These are phyloP conservation scores for Poeciliopsis turneri DNA, from an alignment of 2,797 vertebrate species.

Conservation along the genomic window DNA sequence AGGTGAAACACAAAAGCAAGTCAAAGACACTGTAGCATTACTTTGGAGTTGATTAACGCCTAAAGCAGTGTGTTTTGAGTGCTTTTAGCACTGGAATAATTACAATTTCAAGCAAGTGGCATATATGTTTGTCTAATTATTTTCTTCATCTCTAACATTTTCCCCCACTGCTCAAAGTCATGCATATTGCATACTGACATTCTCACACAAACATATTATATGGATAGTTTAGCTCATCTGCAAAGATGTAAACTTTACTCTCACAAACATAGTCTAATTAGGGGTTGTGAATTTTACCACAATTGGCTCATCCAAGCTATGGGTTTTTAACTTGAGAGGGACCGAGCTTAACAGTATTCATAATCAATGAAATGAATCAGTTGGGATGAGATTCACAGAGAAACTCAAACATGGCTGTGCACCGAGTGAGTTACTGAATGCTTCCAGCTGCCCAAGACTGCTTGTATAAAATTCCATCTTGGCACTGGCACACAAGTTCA, in stretches of 20 bases:
- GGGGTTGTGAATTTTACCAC: constrained; percentile 7
- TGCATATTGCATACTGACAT: not conserved
- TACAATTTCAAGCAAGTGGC: not conserved
- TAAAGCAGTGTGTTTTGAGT: not conserved
- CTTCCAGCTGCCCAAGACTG: constrained; percentile 55
- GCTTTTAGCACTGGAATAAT: not conserved
- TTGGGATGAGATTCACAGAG: constrained; percentile 12
- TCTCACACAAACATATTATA: constrained; percentile 2
- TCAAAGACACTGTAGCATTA: not conserved
- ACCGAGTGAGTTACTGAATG: constrained; percentile 43
- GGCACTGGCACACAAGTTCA: constrained; percentile 43
- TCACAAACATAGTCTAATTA: not conserved
- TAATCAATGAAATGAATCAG: constrained; percentile 25
- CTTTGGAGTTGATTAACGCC: not conserved
- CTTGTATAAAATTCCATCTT: constrained; percentile 61
- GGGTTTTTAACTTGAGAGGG: constrained; percentile 23
- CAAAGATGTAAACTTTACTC: not conserved
- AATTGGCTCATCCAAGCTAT: constrained; percentile 4
- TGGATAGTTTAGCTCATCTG: constrained; percentile 2
- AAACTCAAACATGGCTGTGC: constrained; percentile 6
- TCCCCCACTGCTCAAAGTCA: not conserved
- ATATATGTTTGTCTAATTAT: not conserved
- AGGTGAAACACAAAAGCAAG: not conserved
- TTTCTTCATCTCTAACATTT: not conserved
- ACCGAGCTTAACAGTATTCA: constrained; percentile 1